Conservation (phyloP, 2,888 invertebrate genomes). For the Vannuccia rotundouncinata region DNA sequence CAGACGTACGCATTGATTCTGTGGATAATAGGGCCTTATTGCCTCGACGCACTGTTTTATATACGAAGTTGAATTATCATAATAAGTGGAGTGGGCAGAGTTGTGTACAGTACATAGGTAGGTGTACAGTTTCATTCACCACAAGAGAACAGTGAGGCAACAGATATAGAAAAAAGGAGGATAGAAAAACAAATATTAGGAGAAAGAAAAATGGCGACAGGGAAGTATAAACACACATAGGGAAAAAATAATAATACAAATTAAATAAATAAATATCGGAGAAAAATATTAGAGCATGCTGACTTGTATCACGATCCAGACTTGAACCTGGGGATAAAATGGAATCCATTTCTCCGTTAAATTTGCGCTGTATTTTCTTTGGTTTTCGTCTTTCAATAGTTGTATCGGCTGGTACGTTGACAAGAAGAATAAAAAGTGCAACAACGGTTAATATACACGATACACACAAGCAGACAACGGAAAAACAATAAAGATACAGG, state of each 20-base stretch:
- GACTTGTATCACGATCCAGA: conserved; percentile 3
- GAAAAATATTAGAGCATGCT: conserved; percentile 1
- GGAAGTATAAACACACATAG: too few species aligned
- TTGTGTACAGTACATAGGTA: background rate
- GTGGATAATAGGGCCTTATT: background rate
- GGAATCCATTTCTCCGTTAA: conserved; percentile 1
- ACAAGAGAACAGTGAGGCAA: background rate
- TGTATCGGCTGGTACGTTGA: background rate
- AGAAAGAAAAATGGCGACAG: too few species aligned
- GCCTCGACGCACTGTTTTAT: background rate
- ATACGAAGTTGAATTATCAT: too few species aligned
- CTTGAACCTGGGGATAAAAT: background rate
- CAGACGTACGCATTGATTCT: conserved; percentile 4
- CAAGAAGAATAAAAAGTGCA: too few species aligned
- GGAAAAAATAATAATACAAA: background rate
- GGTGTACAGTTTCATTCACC: background rate
- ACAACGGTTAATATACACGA: too few species aligned
- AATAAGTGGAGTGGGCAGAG: background rate
- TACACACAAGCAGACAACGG: too few species aligned
- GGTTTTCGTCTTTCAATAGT: background rate
- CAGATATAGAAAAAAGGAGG: background rate
- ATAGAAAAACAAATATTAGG: background rate
- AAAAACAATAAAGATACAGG: too few species aligned
- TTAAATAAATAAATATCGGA: too few species aligned
- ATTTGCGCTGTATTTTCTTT: background rate